Evolutionary conservation across 2,797 vertebrate genomes (phyloP).

Genomic region (Danionella dracula): DNA sequence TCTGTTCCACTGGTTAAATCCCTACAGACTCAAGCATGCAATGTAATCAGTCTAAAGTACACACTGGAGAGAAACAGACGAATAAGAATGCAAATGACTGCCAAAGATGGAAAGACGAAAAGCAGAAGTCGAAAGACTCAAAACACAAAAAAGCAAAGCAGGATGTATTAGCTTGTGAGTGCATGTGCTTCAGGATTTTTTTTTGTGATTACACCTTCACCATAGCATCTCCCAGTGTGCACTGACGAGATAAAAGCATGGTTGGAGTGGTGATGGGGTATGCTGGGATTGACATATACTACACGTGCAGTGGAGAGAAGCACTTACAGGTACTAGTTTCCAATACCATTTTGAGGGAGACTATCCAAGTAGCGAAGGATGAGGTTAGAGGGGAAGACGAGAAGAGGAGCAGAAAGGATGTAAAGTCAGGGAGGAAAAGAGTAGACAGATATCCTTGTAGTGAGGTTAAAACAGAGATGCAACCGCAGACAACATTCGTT

Average conservation of each 20-base stretch:
- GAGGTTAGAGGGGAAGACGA: constrained; percentile 73
- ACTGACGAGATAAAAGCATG: constrained; percentile 33
- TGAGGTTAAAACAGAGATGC: constrained; percentile 47
- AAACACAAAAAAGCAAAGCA: constrained; percentile 30
- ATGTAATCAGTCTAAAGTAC: constrained; percentile 22
- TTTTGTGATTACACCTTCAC: constrained; percentile 33
- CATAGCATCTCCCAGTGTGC: constrained; percentile 42
- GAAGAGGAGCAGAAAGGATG: constrained; percentile 77
- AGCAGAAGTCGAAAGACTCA: constrained; percentile 46
- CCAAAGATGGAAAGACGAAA: constrained; percentile 49
- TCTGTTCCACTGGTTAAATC: constrained; percentile 61
- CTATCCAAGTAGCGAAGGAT: constrained; percentile 91
- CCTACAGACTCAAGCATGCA: constrained; percentile 82
- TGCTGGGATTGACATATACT: constrained; percentile 65
- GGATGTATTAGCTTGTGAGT: constrained; percentile 19
- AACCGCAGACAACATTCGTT: constrained; percentile 37
- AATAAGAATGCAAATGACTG: constrained; percentile 29
- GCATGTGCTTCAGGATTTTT: constrained; percentile 47
- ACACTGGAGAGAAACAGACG: neutral
- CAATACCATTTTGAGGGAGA: constrained; percentile 99
- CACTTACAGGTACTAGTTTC: constrained; percentile 99
- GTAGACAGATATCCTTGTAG: constrained; percentile 51
- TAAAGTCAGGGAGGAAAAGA: constrained; percentile 46
- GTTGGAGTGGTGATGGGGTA: constrained; percentile 61
- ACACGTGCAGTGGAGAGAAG: constrained; percentile 61